These are phyloP conservation scores for Platalea minor DNA, from an alignment of 2,797 vertebrate genomes.

Conservation along the genomic window DNA sequence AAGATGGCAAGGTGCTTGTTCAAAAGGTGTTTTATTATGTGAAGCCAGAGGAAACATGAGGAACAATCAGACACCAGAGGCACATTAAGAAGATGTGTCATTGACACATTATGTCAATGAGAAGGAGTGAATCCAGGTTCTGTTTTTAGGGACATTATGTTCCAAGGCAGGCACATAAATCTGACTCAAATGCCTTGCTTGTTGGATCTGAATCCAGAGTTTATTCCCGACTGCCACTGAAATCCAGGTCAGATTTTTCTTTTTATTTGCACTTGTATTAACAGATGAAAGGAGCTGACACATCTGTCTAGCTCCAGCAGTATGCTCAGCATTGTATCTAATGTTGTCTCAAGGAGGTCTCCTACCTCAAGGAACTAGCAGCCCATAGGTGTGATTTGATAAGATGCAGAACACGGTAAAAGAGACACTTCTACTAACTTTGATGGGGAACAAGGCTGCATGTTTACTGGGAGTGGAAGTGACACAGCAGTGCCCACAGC, in stretches of 20 bases:
- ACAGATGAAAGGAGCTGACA: background rate
- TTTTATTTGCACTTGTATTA: background rate
- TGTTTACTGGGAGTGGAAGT: background rate
- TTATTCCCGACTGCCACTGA: background rate
- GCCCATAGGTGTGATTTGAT: background rate
- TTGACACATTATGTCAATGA: constrained; percentile 8
- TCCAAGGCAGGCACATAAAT: constrained; percentile 10
- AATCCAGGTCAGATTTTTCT: constrained; percentile 27
- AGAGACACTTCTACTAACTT: background rate
- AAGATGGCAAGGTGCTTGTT: background rate
- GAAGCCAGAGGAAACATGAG: background rate
- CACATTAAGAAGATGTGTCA: background rate
- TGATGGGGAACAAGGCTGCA: background rate
- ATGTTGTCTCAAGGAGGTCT: background rate
- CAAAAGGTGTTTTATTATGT: constrained; percentile 12
- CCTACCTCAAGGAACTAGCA: background rate
- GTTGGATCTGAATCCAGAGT: background rate
- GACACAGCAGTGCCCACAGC: background rate
- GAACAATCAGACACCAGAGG: background rate
- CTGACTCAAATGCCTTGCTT: background rate
- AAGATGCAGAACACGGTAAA: background rate
- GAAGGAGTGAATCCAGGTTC: constrained; percentile 21
- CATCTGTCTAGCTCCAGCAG: background rate
- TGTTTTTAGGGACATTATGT: constrained; percentile 10
- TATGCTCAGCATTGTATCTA: background rate